Evolutionary conservation across 2,888 invertebrate species (phyloP), one percentile per base, ranked within the genome.

Genomic region (Therioaphis trifolii): DNA sequence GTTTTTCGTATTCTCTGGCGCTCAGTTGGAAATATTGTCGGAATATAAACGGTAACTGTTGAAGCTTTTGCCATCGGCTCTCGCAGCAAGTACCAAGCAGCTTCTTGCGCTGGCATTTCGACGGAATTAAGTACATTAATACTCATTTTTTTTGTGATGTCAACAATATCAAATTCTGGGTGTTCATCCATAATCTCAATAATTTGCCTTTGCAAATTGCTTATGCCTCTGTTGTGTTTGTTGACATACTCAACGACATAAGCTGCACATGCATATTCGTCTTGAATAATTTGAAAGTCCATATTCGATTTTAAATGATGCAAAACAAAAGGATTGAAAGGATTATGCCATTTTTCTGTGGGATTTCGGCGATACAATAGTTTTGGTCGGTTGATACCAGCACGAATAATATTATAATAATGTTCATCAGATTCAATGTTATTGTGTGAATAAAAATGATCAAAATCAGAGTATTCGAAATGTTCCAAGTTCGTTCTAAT

Each of bases 1-100:
- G 63, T 27, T 24, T 63, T 63, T 63, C n/a, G 1, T 24, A 63
- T 63, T 27, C 63, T 24, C 21, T 43, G 24, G 12, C 69, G 21
- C 12, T 69, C 69, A 69, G 21, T 43, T 21, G 46, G 69, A 5
- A 12, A 46, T 21, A 69, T 18, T 11, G 69, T 69, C 21, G 24
- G 43, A 21, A 69, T 69, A 24, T 43, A 43, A 12, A 69, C 43
- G 5, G 18, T 43, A n/a, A 69, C 29, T 4, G 21, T n/a, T 12
- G 69, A 69, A 3, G 12, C 76, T 85, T 88, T 86, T n/a, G 88
- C 88, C 89, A 89, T 90, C 12, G 89, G 88, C 85, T 89, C 87
- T 46, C 89, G 86, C 63, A 90, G 85, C 2, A 90, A 85, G 87
- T 88, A 89, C 89, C 89, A 89, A 78, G 89, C 89, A 72, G 89